Evolutionary conservation across 2,888 invertebrate species (phyloP).

Genomic region (Lydus trimaculatus): DNA sequence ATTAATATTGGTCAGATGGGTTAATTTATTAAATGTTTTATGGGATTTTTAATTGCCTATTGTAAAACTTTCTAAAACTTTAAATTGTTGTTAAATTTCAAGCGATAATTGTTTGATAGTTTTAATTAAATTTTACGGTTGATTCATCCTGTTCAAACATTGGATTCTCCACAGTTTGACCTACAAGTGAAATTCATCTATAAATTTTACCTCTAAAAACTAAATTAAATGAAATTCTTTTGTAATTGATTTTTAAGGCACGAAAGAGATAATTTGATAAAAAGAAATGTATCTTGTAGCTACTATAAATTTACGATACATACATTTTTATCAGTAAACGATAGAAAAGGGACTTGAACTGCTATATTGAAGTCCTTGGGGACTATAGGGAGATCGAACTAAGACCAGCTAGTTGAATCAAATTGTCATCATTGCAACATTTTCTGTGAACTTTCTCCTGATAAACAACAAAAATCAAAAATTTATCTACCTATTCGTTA

Average conservation of each 20-base stretch:
- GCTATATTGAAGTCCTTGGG: constrained; percentile 22
- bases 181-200: background rate
- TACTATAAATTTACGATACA: too few species aligned
- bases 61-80: background rate
- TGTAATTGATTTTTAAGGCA: background rate
- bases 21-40: constrained; percentile 28
- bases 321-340: too few species aligned
- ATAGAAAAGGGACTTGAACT: constrained; percentile 25
- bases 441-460: background rate
- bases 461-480: background rate
- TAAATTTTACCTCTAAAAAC: background rate
- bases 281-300: constrained; percentile 21
- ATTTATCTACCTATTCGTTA: background rate
- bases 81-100: background rate
- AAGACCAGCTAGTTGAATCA: background rate
- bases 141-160: background rate
- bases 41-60: constrained; percentile 19
- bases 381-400: background rate
- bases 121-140: constrained; percentile 2
- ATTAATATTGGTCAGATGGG: constrained; percentile 3
- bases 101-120: background rate
- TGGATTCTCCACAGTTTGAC: background rate
- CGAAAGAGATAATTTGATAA: constrained; percentile 16
- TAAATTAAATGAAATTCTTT: constrained; percentile 1
- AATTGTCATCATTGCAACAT: background rate